Evolutionary conservation across 30 jellyfish, hydroid and myxozoan genomes (phyloP).

Genomic region (Sanderia malayensis): DNA sequence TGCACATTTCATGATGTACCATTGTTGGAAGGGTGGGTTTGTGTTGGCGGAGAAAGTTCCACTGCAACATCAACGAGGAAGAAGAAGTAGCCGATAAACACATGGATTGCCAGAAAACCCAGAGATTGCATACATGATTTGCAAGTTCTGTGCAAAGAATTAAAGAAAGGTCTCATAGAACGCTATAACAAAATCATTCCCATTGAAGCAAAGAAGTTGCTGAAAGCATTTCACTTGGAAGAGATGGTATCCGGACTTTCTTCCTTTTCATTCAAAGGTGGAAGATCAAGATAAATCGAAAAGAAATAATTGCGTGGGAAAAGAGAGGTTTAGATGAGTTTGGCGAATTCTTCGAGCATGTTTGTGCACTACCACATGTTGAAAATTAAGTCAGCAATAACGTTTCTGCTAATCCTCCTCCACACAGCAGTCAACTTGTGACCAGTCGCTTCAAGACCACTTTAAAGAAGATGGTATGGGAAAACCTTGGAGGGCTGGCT

Average conservation of each 20-base stretch:
- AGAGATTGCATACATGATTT: slow-evolving; percentile 22
- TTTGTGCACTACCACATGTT: slow-evolving; percentile 24
- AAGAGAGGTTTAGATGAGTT: slow-evolving; percentile 12
- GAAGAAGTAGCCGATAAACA: no score
- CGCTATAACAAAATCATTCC: slow-evolving; percentile 20
- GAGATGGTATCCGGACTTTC: neutral
- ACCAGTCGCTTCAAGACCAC: slow-evolving; percentile 1
- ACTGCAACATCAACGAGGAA: no score
- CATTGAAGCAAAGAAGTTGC: neutral
- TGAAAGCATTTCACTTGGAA: slow-evolving; percentile 17
- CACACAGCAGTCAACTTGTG: slow-evolving; percentile 10
- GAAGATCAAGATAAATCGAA: neutral
- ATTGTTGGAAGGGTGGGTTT: neutral
- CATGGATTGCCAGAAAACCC: slow-evolving; percentile 19
- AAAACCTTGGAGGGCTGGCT: neutral
- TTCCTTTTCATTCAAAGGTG: neutral
- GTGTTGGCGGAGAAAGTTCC: neutral
- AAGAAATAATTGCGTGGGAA: slow-evolving; percentile 14
- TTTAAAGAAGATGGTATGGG: slow-evolving; percentile 10
- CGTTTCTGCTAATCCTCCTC: neutral
- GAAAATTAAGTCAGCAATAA: neutral
- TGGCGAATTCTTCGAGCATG: slow-evolving; percentile 1
- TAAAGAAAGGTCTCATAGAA: neutral
- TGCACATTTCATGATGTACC: slow-evolving; percentile 4
- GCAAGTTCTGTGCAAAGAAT: neutral